These are phyloP conservation scores for Rosalia funebris DNA, from an alignment of 2,888 invertebrate genomes.

Conservation along the genomic window DNA sequence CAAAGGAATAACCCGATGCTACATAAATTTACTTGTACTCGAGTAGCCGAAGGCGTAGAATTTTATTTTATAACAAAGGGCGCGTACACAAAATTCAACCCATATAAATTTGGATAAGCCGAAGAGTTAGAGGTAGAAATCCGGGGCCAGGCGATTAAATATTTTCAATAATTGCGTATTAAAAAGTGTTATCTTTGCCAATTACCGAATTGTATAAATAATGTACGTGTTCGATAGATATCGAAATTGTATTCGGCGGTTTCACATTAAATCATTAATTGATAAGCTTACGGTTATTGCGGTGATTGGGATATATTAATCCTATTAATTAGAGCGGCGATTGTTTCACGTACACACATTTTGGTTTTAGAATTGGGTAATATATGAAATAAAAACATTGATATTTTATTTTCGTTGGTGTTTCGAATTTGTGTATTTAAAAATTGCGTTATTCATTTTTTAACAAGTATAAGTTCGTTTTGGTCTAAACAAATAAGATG, in stretches of 20 bases:
- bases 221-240: constrained; percentile 14
- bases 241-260: constrained; percentile 6
- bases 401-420: no score
- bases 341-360: not conserved
- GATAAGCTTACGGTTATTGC: not conserved
- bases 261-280: constrained; percentile 10
- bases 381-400: constrained; percentile 29
- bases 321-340: not conserved
- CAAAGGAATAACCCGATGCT: not conserved
- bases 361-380: not conserved
- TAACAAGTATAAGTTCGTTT: no score
- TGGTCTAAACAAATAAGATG: no score
- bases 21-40: not conserved
- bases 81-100: not conserved
- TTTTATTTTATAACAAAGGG: not conserved
- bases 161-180: not conserved
- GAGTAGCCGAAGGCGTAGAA: no score
- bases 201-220: not conserved
- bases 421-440: no score
- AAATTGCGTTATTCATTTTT: no score
- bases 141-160: not conserved
- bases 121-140: not conserved
- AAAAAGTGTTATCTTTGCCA: not conserved
- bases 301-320: not conserved
- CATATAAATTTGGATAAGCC: not conserved